Base-by-base conservation (phyloP, 2,113 vertebrate genomes). In the Boleophthalmus pectinirostris region DNA sequence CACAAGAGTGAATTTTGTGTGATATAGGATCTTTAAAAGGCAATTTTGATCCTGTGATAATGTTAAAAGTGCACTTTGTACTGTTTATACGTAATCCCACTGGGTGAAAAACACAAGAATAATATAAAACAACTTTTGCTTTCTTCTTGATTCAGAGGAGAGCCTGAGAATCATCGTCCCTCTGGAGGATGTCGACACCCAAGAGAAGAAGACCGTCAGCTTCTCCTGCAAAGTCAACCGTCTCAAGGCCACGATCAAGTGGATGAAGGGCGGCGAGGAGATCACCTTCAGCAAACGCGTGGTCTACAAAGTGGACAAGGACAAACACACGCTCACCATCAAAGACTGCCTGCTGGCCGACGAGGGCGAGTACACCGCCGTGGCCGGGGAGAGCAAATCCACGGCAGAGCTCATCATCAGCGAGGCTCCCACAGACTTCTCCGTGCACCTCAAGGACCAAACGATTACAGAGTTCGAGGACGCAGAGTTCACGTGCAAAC, bases 181-280 rank as follows among this genome's bases (percentile, higher is more conserved):
- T 69, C 95, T 96, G 79, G 94, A 98, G 89, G 97, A 99, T 79
- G 92, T 96, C 63, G 97, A 99, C 91, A 98, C 98, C 25, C 97
- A 97, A 93, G 98, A 99, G 88, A 99, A 98, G 91, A 98, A 95
- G 77, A 94, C 95, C 0, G 92, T 97, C 78, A 96, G 93, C 57
- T 99, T 99, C 94, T 95, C 95, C 85, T 99, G 98, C 82, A 99
- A 99, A 90, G 97, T 99, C 68, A 99, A 98, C 89, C 93, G 94
- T 80, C 94, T 91, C 69, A 96, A 96, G 23, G 96, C 93, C 67
- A 99, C 93, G 0, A 90, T 99, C 53, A 95, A 95, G 60, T 99
- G 98, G 98, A 94, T 95, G 83, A 99, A 94, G 91, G 96, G 90
- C 35, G 96, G 96, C 15, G 92, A 96, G 90, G 98, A 98, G 88